phyloP scores from a whole-genome alignment of 2,797 vertebrate species.

The Microcaecilia unicolor region DNA sequence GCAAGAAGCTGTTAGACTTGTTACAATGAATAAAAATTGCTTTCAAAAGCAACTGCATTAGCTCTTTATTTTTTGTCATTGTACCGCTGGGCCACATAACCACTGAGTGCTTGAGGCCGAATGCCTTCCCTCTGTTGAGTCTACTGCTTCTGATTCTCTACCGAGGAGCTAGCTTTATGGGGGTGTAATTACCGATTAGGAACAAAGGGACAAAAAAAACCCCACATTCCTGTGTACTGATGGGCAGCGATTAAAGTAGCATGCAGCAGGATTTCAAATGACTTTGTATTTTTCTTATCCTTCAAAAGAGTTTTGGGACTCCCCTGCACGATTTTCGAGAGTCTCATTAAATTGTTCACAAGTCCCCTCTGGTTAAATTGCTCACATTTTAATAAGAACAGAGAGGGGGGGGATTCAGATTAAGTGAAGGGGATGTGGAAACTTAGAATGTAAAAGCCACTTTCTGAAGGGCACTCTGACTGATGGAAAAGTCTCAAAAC shows the following conservation, averaged over 20 bases:
- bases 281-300: neutral
- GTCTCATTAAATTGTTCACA: neutral
- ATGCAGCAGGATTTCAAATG: slow-evolving; percentile 10
- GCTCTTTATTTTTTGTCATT: slow-evolving; percentile 8
- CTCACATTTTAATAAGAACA: neutral
- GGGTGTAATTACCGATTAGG: slow-evolving; percentile 22
- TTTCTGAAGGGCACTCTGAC: too few species aligned
- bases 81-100: neutral
- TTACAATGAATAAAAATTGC: slow-evolving; percentile 17
- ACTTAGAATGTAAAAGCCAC: too few species aligned
- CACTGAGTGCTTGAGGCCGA: slow-evolving; percentile 13
- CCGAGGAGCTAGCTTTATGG: slow-evolving; percentile 3
- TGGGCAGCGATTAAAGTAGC: slow-evolving; percentile 18
- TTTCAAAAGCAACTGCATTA: slow-evolving; percentile 13
- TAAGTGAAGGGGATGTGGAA: too few species aligned
- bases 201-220: slow-evolving; percentile 6
- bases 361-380: neutral
- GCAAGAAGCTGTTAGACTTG: neutral
- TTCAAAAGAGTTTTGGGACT: slow-evolving; percentile 4
- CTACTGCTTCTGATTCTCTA: slow-evolving; percentile 23
- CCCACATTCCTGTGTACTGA: neutral
- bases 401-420: too few species aligned
- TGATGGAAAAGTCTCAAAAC: too few species aligned
- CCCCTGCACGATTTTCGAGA: neutral
- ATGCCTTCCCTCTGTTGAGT: slow-evolving; percentile 11